Evolutionary conservation across 2,888 invertebrate species (phyloP), one percentile per base, ranked within the genome.

Genomic region (Rhopalosiphum nymphaeae): DNA sequence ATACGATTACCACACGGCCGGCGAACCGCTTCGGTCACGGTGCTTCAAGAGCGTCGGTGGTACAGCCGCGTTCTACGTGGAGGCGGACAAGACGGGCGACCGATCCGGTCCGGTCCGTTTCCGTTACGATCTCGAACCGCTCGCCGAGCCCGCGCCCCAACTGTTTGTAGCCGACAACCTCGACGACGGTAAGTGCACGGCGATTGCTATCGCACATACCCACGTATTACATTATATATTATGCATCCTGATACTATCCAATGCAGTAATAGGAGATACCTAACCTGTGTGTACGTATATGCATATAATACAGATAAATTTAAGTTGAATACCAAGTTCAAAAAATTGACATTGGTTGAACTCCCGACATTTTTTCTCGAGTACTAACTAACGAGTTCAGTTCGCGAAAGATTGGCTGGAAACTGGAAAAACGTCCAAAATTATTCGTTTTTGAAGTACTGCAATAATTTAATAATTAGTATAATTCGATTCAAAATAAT

Each of bases 71-170:
- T 96, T 97, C 26, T 97, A 97, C 95, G 97, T 97, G 44, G 97
- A 97, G 95, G 96, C 97, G 49, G 94, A 95, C 29, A 96, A 96
- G 95, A 96, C 97, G 94, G 96, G 96, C 89, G 97, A 53, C 49
- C 90, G 61, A 61, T 92, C 92, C 86, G 61, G 90, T 36, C 57
- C 94, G 93, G 21, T 94, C 94, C 56, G 89, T 91, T 96, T 98
- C 95, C 97, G 97, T 95, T 98, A 98, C 95, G 97, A 98, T 95
- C 96, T 98, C 86, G 97, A 97, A 95, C 96, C 97, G 3, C 78
- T 95, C 26, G 85, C 89, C 85, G 25, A 46, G 29, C 93, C 93
- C 5, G 61, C 44, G 13, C 93, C 93, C 49, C 42, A 94, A n/a
- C 86, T 94, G 16, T 94, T 94, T 90, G 49, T 89, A 29, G 90